Percentiles rank a stretch among this genome's conserved stretches.
Evolutionary conservation across 2,888 invertebrate species (phyloP).

Genomic region (Drosophila sordidula): DNA sequence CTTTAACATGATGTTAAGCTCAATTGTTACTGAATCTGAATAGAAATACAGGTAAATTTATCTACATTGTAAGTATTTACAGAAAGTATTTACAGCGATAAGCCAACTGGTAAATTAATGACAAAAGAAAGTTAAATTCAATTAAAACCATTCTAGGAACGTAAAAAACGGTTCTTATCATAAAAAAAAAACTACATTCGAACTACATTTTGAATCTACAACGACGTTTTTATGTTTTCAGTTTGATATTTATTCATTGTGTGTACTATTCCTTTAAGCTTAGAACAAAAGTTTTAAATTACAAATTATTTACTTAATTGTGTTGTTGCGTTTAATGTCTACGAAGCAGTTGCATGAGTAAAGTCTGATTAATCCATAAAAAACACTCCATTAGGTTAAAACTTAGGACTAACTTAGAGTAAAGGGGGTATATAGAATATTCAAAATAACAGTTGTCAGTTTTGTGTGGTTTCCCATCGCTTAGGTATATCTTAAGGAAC

Average conservation of each 20-base stretch:
- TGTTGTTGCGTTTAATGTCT: conserved; percentile 41
- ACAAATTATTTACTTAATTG: conserved; percentile 24
- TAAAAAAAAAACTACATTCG: too few relatives aligned
- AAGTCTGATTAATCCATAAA: conserved; percentile 11
- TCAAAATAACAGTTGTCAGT: conserved; percentile 19
- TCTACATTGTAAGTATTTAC: neutral
- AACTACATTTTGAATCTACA: neutral
- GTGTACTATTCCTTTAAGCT: conserved; percentile 25
- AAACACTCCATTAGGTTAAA: conserved; percentile 9
- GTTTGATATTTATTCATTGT: conserved; percentile 65
- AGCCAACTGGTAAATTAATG: too few relatives aligned
- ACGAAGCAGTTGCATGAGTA: conserved; percentile 24
- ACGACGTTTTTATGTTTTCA: conserved; percentile 12
- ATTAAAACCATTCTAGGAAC: too few relatives aligned
- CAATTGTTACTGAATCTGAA: neutral
- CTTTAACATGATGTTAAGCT: neutral
- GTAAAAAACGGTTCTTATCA: too few relatives aligned
- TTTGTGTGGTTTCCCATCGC: conserved; percentile 3
- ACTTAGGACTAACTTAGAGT: conserved; percentile 39
- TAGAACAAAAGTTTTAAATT: conserved; percentile 40
- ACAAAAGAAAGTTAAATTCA: too few relatives aligned
- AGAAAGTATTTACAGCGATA: too few relatives aligned
- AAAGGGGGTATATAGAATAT: conserved; percentile 1
- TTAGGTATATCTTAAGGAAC: conserved; percentile 47
- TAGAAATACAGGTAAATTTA: neutral